Evolutionary conservation across 2,888 invertebrate species (phyloP), one percentile per base, ranked within the genome.

Genomic region (Cataglyphis altisquamis): DNA sequence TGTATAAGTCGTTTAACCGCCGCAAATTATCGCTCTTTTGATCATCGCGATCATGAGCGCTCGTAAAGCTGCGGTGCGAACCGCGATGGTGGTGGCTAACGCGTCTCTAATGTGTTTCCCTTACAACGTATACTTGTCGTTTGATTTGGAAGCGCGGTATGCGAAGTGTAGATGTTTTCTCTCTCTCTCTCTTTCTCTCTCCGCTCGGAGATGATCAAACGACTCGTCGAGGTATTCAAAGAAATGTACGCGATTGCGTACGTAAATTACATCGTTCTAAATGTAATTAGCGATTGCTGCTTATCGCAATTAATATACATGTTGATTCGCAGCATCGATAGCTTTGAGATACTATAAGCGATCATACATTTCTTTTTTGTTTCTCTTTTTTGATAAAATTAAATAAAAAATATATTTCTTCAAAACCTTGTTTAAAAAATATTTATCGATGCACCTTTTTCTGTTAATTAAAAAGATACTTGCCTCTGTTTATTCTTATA

Each of bases 81-180:
- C 41, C 36, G 25, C 45, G 18, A 18, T 36, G 12, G 29, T 12
- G 32, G 6, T 8, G 41, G 12, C 21, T 15, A 36, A 52, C 32
- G 32, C 21, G 57, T 41, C 70, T 78, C 18, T 78, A 70, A 70
- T 78, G 45, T 70, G 60, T 63, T 78, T 80, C 36, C 45, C 18
- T 80, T 80, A 12, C 18, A n/a, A 52, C 52, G 48, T 52, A 29
- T 21, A 29, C n/a, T 21, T 72, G 60, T 80, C 60, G 45, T 60
- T 72, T 60, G 72, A 80, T 80, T 80, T 72, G 60, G 57, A 70
- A 3, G 21, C 18, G 25, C 18, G 12, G 41, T 70, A n/a, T 45
- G 60, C 45, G 32, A 80, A 60, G 60, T 60, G 18, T 41, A 45
- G 25, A 32, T 45, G 45, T 60, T 70, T 60, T 45, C 10, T 15